Base-by-base conservation (phyloP, 2,113 vertebrate genomes). In the Argyrosomus japonicus region DNA sequence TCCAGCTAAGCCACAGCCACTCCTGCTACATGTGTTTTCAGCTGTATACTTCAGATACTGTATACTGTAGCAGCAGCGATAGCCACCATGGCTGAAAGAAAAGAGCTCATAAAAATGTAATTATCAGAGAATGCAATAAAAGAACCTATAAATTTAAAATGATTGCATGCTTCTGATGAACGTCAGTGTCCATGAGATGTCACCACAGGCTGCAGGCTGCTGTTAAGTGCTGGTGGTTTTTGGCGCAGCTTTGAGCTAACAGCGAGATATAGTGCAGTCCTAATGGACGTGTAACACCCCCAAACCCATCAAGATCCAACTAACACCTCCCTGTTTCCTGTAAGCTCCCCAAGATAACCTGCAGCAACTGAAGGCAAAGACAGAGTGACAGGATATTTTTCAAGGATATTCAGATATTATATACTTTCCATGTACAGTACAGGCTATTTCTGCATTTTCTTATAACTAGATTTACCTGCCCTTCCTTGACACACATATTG, bases 271-370 rank as follows among this genome's bases (percentile, higher is more conserved):
- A 84, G 60, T 53, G 69, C 50, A 53, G 61, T 62, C 75, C 68
- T 92, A 91, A 91, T 92, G 87, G 87, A 90, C 32, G 9, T 69
- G 43, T 68, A 77, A 78, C 74, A 73, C 79, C 86, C 68, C 63
- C 54, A 50, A 60, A 72, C 25, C 82, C 83, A 62, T 53, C 17
- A 19, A 68, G 68, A 60, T 79, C 58, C 60, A 6, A 57, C 11
- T 11, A 78, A 68, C 86, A 84, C 63, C 87, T 83, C 62, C 1
- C 9, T 10, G 53, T 79, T 88, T 91, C 86, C 87, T 36, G 77
- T 73, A 83, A 88, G 50, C 45, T 61, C 72, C 19, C 13, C n/a
- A 64, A 45, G 36, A 60, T 61, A 76, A 53, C 19, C 43, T 74
- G 23, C 25, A 32, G 27, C 36, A 53, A 27, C 27, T 56, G 21